Evolutionary conservation across 2,797 vertebrate species (phyloP), one percentile per base, ranked within the genome.

Genomic region (Esox lucius): DNA sequence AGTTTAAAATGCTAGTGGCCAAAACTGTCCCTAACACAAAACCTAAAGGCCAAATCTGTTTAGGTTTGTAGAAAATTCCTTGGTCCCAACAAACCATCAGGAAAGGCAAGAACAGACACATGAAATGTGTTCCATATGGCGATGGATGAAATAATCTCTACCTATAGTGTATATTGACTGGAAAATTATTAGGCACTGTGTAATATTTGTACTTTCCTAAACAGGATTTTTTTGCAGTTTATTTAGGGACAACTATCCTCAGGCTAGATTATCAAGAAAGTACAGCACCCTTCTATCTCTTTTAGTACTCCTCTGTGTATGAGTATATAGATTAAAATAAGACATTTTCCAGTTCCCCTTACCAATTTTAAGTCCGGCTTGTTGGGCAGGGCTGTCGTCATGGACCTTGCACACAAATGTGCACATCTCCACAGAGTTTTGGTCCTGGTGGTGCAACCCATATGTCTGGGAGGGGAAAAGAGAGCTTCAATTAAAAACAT

Each of bases 371-470:
- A 99, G 95, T 72, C 97, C 97, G 0, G 96, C 95, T 0, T 91
- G 85, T 68, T 96, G 95, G 1, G 97, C 97, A 0, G 97, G 95
- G 82, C 96, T 97, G 83, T 94, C 92, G 0, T 94, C 91, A 0
- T 97, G 96, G 78, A 99, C 96, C 26, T 95, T 94, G 83, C 95
- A 98, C 83, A 98, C 96, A 64, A 98, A 98, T 0, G 97, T 98
- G 87, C 98, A 98, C 97, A 98, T 98, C 89, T 98, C 97, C 86
- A 98, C 96, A 0, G 95, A 92, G 88, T 97, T 96, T 73, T 95
- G 94, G 80, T 97, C 95, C 81, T 96, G 94, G 80, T 97, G 97
- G 87, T 98, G 97, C 74, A 98, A 93, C 53, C 97, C 97, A 0
- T 98, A 98, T 0, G 97, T 99, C 97, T 98, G 92, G 53, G 90